phyloP scores from a whole-genome alignment of 2,888 invertebrate species.

The Mesodorylaimus sp. region DNA sequence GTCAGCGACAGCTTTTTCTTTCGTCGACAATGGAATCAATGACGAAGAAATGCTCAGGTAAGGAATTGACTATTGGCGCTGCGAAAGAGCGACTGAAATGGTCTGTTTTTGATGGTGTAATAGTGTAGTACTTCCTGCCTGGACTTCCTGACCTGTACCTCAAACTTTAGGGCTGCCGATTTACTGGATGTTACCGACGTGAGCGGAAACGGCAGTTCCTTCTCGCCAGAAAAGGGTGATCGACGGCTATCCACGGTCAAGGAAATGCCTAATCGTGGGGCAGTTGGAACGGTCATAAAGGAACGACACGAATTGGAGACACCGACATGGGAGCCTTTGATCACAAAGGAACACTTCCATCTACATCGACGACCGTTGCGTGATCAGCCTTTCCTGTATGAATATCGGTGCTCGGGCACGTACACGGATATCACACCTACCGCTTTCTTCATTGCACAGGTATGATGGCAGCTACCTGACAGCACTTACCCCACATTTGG shows the following conservation, averaged over 20 bases:
- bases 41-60: slow-evolving; percentile 24
- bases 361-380: slow-evolving; percentile 28
- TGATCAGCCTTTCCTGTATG: slow-evolving; percentile 18
- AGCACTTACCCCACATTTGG: too few relatives aligned
- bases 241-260: too few relatives aligned
- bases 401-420: slow-evolving; percentile 29
- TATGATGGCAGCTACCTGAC: too few relatives aligned
- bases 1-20: slow-evolving; percentile 24
- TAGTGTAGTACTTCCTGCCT: too few relatives aligned
- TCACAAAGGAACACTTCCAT: slow-evolving; percentile 22
- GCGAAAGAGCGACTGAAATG: slow-evolving; percentile 9
- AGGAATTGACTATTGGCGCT: too few relatives aligned
- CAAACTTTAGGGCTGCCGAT: too few relatives aligned
- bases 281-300: slow-evolving; percentile 13
- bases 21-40: slow-evolving; percentile 24
- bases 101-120: too few relatives aligned
- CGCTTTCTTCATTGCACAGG: slow-evolving; percentile 34
- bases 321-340: slow-evolving; percentile 27
- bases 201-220: too few relatives aligned
- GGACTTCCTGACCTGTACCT: too few relatives aligned
- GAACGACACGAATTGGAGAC: slow-evolving; percentile 7
- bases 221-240: too few relatives aligned
- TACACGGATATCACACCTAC: slow-evolving; percentile 34
- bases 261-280: too few relatives aligned
- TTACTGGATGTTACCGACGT: too few relatives aligned